Percentiles rank a stretch among this genome's conserved stretches.
Evolutionary conservation across 2,888 invertebrate species (phyloP).

Genomic region (Galerucella pusilla): DNA sequence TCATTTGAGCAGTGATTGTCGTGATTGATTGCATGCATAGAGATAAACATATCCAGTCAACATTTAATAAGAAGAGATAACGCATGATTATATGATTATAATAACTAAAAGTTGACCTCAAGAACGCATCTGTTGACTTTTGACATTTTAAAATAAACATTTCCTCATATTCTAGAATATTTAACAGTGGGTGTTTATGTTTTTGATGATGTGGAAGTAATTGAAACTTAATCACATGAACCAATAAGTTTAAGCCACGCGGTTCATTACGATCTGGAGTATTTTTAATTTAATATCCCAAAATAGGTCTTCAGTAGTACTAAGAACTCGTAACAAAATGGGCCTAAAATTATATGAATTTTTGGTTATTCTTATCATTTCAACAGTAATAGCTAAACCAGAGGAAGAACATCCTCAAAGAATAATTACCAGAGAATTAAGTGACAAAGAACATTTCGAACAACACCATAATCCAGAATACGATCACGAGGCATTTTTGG

Average conservation of each 20-base stretch:
- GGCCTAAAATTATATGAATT: constrained; percentile 2
- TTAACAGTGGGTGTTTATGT: constrained; percentile 18
- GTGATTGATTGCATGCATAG: background rate
- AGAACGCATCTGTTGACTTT: constrained; percentile 1
- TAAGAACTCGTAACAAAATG: constrained; percentile 22
- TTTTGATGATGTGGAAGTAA: constrained; percentile 43
- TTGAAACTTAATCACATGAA: constrained; percentile 31
- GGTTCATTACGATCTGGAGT: constrained; percentile 9
- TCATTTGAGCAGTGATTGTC: background rate
- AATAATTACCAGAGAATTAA: constrained; percentile 76
- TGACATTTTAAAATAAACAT: constrained; percentile 17
- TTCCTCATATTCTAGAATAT: constrained; percentile 10
- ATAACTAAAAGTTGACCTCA: background rate
- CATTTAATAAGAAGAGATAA: constrained; percentile 1
- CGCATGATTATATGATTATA: background rate
- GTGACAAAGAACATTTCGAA: constrained; percentile 82
- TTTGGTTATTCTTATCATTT: constrained; percentile 39
- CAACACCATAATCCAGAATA: constrained; percentile 89
- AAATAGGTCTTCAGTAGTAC: constrained; percentile 5
- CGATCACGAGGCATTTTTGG: constrained; percentile 97
- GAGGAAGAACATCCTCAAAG: constrained; percentile 77
- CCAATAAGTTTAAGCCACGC: constrained; percentile 43
- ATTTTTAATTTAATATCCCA: constrained; percentile 19
- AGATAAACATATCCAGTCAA: background rate
- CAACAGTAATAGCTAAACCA: constrained; percentile 71